Base-by-base conservation (phyloP, 2,888 invertebrate genomes). In the Ecdyonurus torrentis region DNA sequence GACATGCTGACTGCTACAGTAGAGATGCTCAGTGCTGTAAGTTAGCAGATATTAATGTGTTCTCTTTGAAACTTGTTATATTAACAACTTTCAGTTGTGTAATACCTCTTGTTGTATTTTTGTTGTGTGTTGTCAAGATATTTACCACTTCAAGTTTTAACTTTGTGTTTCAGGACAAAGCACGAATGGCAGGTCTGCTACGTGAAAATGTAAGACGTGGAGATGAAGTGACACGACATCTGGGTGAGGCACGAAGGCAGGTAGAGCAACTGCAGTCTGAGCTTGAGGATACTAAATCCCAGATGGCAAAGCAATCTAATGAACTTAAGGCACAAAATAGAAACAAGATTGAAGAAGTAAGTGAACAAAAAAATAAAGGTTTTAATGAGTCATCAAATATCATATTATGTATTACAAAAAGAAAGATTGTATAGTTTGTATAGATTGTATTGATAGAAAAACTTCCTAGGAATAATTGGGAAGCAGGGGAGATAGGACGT, bases 1-100 rank as follows among this genome's bases (percentile, higher is more conserved):
- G 37, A 62, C 53, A 63, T 62, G n/a, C 63, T 66, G 22, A 65
- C 62, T 37, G 64, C 62, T 15, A 63, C 61, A n/a, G 59, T 65
- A n/a, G 63, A 60, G 19, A 53, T 64, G 2, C 59, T 65, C 25
- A 62, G 58, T 7, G 50, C 61, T 20, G 63, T 63, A 58, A 63
- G 63, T 61, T 55, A 19, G 2, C 37, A 20, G 19, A 53, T 1
- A 60, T 37, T 2, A 19, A 18, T 37, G 5, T 15, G 5, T 58
- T n/a, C 37, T 37, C 37, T 15, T 15, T 10, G 37, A 10, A 37
- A 15, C 37, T 37, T 15, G 15, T 15, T 37, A 15, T 37, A 37
- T 10, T 37, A 37, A 15, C 5, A 15, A 15, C 37, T 37, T 55
- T 18, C 3, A 55, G 55, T 50, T 50, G 7, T 50, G 7, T 10